A percentile compares a stretch with the other conserved stretches of the same genome.
Conservation (phyloP, 2,797 vertebrate genomes). For the Eupleurogrammus muticus region DNA sequence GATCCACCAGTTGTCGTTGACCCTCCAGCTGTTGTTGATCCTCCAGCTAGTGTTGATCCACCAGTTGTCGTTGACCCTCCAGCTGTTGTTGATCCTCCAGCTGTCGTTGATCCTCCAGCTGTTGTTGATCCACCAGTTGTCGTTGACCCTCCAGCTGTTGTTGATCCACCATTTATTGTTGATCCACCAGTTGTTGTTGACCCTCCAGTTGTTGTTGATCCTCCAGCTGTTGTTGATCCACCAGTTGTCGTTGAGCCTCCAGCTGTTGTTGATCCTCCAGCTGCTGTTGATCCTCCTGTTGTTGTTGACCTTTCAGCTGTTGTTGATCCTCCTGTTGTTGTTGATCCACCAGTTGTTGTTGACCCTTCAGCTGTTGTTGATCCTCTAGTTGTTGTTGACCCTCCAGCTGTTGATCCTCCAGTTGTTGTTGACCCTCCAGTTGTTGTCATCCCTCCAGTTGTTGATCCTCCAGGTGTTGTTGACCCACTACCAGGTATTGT, state of each 20-base stretch:
- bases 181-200: background rate
- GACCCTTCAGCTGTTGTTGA: background rate
- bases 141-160: background rate
- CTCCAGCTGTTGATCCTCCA: no score
- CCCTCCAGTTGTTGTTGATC: background rate
- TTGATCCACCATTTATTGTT: background rate
- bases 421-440: background rate
- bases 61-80: background rate
- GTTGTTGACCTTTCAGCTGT: background rate
- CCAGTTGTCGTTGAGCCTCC: background rate
- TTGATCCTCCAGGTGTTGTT: background rate
- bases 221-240: slow-evolving; percentile 2
- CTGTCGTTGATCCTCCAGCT: background rate
- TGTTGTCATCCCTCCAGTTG: background rate
- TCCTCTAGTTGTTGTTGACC: background rate
- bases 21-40: background rate
- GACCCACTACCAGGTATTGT: background rate
- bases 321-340: background rate
- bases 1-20: background rate
- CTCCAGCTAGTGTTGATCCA: background rate
- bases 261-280: background rate
- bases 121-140: background rate
- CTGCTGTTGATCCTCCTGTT: background rate
- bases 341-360: background rate
- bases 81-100: background rate